Evolutionary conservation across 2,113 vertebrate genomes (phyloP).

Genomic region (Phocoena sinus): DNA sequence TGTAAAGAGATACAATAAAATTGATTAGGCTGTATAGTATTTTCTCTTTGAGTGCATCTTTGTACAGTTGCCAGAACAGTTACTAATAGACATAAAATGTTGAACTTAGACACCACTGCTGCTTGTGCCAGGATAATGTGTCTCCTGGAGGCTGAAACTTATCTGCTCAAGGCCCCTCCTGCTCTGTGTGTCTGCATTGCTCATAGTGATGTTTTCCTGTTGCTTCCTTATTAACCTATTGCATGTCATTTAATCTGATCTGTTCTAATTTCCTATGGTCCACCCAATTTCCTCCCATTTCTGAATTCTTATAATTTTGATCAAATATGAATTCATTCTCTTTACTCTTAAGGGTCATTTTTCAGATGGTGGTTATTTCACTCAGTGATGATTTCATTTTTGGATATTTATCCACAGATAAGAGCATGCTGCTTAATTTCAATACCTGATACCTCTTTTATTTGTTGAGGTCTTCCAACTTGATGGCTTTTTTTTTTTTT

Average conservation of each 20-base stretch:
- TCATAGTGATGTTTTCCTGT: constrained; percentile 43
- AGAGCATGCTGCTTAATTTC: constrained; percentile 58
- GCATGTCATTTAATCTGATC: constrained; percentile 63
- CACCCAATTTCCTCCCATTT: constrained; percentile 61
- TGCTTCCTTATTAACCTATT: constrained; percentile 57
- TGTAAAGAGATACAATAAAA: constrained; percentile 65
- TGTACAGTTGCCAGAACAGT: constrained; percentile 64
- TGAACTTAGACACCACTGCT: constrained; percentile 8
- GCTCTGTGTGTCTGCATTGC: constrained; percentile 60
- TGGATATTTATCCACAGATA: constrained; percentile 19
- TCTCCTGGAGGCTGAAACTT: constrained; percentile 18
- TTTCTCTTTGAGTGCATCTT: constrained; percentile 73
- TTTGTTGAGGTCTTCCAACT: constrained; percentile 60
- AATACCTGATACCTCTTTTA: constrained; percentile 60
- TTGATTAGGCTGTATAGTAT: constrained; percentile 32
- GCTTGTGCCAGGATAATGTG: not conserved
- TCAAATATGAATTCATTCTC: constrained; percentile 62
- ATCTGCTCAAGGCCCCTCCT: constrained; percentile 41
- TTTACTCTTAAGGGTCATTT: constrained; percentile 36
- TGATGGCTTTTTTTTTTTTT: constrained; percentile 48
- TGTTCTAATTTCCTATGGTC: constrained; percentile 39
- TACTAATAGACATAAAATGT: constrained; percentile 15
- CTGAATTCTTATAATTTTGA: constrained; percentile 52
- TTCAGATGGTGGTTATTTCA: constrained; percentile 51
- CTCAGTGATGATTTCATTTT: constrained; percentile 52